phyloP scores from a whole-genome alignment of 2,888 invertebrate species.

The Acrobasis repandana region DNA sequence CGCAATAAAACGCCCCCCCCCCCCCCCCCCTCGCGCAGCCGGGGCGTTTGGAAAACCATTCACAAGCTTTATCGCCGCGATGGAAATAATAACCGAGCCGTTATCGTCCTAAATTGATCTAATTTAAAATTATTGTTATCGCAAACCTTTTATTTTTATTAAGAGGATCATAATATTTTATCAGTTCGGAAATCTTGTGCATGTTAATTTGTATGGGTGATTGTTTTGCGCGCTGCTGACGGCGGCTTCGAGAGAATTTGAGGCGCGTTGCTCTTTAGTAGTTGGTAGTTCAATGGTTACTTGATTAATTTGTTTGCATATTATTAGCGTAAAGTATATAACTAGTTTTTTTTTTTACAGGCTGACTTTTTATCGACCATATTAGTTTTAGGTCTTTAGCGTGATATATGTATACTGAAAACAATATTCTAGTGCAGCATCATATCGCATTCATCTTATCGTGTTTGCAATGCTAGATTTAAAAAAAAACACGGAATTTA shows the following conservation, averaged over 20 bases:
- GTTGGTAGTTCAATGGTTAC: neutral
- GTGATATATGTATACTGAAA: too few relatives aligned
- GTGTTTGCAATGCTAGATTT: too few relatives aligned
- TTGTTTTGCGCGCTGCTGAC: too few relatives aligned
- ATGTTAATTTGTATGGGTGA: constrained; percentile 37
- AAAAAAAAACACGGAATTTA: neutral
- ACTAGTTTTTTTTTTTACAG: too few relatives aligned
- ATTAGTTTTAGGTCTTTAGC: too few relatives aligned
- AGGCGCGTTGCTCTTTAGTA: too few relatives aligned
- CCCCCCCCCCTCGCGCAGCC: too few relatives aligned
- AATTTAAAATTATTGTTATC: constrained; percentile 81
- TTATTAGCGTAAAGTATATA: too few relatives aligned
- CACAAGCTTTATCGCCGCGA: constrained; percentile 80
- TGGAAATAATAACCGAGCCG: constrained; percentile 81
- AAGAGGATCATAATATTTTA: constrained; percentile 68
- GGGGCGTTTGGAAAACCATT: constrained; percentile 81
- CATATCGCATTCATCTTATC: too few relatives aligned
- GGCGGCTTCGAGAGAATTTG: too few relatives aligned
- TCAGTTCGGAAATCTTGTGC: constrained; percentile 49
- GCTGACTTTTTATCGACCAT: too few relatives aligned
- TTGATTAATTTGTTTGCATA: neutral
- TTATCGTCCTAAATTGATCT: constrained; percentile 81
- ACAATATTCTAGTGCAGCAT: too few relatives aligned
- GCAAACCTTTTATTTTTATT: constrained; percentile 78
- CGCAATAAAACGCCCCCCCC: constrained; percentile 77